Evolutionary conservation across 2,113 vertebrate species (phyloP).

Genomic region (Colaptes auratus): DNA sequence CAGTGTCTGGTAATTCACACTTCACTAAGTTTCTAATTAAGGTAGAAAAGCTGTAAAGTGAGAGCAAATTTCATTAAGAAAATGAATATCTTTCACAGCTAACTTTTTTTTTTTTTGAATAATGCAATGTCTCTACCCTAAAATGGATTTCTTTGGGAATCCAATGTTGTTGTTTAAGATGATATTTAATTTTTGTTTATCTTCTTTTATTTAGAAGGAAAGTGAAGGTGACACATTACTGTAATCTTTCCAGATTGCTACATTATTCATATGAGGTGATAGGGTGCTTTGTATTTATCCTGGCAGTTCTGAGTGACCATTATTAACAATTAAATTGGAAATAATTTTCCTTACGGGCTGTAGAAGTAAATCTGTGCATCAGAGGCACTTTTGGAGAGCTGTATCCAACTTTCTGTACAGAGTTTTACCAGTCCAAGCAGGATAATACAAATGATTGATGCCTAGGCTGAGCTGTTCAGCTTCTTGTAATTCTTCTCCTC

Average conservation of each 20-base stretch:
- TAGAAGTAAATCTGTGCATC: background rate
- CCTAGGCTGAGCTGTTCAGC: background rate
- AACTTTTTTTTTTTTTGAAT: background rate
- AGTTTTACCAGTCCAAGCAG: background rate
- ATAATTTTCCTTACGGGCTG: background rate
- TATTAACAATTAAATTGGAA: slow-evolving; percentile 8
- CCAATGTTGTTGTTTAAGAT: background rate
- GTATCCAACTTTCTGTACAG: background rate
- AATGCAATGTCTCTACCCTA: background rate
- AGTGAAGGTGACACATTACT: slow-evolving; percentile 26
- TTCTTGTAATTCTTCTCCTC: background rate
- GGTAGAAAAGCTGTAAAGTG: slow-evolving; percentile 49
- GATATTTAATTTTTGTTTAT: slow-evolving; percentile 19
- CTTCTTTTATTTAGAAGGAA: slow-evolving; percentile 48
- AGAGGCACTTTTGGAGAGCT: background rate
- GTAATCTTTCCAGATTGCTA: slow-evolving; percentile 11
- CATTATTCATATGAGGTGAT: background rate
- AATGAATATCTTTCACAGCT: slow-evolving; percentile 30
- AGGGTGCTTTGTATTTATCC: background rate
- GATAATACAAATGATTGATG: background rate
- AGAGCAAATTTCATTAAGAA: slow-evolving; percentile 34
- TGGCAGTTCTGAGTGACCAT: background rate
- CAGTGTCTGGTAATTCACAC: background rate
- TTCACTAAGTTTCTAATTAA: slow-evolving; percentile 48
- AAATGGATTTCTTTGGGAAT: slow-evolving; percentile 1